Evolutionary conservation across 2,113 vertebrate species (phyloP).

Genomic region (Axis porcinus): DNA sequence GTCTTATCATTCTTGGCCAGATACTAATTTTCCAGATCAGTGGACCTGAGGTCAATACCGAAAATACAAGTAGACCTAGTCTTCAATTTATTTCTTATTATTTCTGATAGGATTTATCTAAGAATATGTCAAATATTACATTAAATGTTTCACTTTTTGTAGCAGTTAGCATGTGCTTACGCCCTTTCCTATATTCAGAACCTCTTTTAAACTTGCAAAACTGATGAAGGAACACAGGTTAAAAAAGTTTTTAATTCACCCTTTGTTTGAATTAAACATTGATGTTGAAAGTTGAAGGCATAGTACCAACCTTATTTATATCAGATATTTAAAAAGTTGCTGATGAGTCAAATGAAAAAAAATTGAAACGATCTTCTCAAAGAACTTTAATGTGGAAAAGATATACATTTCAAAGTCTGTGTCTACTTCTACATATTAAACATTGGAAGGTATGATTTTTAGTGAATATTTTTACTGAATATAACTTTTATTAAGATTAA

Average conservation of each 20-base stretch:
- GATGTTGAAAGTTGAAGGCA: not conserved
- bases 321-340: not conserved
- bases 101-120: constrained; percentile 16
- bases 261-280: not conserved
- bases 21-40: constrained; percentile 43
- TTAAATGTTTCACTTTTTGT: not conserved
- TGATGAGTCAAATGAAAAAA: not conserved
- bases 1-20: constrained; percentile 13
- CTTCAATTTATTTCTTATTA: constrained; percentile 25
- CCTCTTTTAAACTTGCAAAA: not conserved
- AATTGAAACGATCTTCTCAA: not conserved
- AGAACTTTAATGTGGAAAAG: not conserved
- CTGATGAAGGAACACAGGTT: not conserved
- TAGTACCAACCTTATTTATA: not conserved
- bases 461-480: not conserved
- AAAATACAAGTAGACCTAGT: not conserved
- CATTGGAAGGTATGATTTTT: not conserved
- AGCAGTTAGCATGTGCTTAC: not conserved
- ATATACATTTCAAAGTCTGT: not conserved
- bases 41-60: not conserved
- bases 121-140: constrained; percentile 13
- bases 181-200: not conserved
- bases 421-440: not conserved
- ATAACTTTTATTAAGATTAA: not conserved
- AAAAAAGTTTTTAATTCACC: not conserved